Percentiles rank a stretch among this genome's conserved stretches.
Evolutionary conservation across 2,888 invertebrate genomes (phyloP).

Genomic region (Cheilosia soror): DNA sequence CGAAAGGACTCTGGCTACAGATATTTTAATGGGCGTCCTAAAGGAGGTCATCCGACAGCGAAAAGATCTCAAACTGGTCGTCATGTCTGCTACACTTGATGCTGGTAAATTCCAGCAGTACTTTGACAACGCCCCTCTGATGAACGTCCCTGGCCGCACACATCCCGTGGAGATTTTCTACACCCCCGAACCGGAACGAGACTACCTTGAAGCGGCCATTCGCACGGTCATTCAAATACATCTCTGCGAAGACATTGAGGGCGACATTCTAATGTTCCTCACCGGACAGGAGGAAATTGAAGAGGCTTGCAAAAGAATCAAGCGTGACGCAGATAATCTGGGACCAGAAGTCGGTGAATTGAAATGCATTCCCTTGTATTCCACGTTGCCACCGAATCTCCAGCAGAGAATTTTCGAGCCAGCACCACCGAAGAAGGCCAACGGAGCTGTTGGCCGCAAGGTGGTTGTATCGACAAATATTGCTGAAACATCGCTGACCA

Average conservation of each 20-base stretch:
- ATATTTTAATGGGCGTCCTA: conserved; percentile 99
- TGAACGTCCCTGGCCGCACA: conserved; percentile 98
- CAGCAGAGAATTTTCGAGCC: conserved; percentile 99
- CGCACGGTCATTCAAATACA: conserved; percentile 98
- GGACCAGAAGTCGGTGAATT: conserved; percentile 98
- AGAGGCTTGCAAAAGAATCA: conserved; percentile 98
- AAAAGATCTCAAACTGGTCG: conserved; percentile 96
- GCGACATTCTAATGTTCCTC: conserved; percentile 96
- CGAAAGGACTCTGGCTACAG: conserved; percentile 98
- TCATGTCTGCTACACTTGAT: conserved; percentile 99
- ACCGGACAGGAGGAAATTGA: conserved; percentile 98
- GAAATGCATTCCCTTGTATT: conserved; percentile 99
- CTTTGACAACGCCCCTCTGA: conserved; percentile 98
- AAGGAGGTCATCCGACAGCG: conserved; percentile 96
- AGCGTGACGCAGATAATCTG: conserved; percentile 97
- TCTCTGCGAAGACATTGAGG: conserved; percentile 96
- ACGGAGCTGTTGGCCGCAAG: conserved; percentile 94
- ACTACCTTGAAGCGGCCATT: conserved; percentile 99
- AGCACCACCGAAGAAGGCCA: conserved; percentile 95
- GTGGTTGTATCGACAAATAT: conserved; percentile 99
- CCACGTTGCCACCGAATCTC: conserved; percentile 97
- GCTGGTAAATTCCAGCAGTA: conserved; percentile 99
- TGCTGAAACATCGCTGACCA: conserved; percentile 99
- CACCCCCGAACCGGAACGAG: conserved; percentile 98
- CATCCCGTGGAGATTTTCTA: conserved; percentile 99